phyloP scores from a whole-genome alignment of 30 jellyfish, hydroid and myxozoan species.

The Aurelia aurita region DNA sequence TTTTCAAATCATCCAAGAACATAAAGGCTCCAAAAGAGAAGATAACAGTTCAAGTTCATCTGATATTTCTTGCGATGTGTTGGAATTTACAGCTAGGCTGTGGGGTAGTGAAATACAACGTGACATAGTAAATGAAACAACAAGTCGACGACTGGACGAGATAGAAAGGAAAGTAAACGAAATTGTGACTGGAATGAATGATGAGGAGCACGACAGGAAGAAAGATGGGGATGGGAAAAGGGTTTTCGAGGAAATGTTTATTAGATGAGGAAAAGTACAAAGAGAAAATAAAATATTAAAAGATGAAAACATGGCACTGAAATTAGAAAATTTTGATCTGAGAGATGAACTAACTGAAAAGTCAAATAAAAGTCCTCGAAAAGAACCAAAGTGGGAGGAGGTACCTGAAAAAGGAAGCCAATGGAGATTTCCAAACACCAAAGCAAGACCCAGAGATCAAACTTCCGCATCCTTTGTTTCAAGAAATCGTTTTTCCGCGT shows the following conservation, averaged over 20 bases:
- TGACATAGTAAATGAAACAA: background rate
- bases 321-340: conserved; percentile 19
- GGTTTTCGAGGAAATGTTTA: conserved; percentile 18
- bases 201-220: conserved; percentile 18
- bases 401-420: background rate
- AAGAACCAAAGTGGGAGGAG: conserved; percentile 1
- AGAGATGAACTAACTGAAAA: background rate
- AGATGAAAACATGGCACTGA: conserved; percentile 41
- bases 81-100: background rate
- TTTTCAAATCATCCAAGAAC: too few relatives aligned
- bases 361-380: background rate
- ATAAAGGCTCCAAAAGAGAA: too few relatives aligned
- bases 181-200: conserved; percentile 8
- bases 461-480: background rate
- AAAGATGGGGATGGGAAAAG: conserved; percentile 6
- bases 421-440: too few relatives aligned
- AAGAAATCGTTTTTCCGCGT: background rate
- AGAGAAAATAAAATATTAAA: conserved; percentile 5
- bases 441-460: background rate
- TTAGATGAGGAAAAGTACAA: conserved; percentile 13
- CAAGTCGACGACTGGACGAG: conserved; percentile 8
- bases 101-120: conserved; percentile 2
- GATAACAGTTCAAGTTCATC: too few relatives aligned
- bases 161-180: conserved; percentile 1
- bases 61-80: too few relatives aligned